These are phyloP conservation scores for Eristalinus sepulchralis DNA, from an alignment of 2,888 invertebrate species.

Conservation along the genomic window DNA sequence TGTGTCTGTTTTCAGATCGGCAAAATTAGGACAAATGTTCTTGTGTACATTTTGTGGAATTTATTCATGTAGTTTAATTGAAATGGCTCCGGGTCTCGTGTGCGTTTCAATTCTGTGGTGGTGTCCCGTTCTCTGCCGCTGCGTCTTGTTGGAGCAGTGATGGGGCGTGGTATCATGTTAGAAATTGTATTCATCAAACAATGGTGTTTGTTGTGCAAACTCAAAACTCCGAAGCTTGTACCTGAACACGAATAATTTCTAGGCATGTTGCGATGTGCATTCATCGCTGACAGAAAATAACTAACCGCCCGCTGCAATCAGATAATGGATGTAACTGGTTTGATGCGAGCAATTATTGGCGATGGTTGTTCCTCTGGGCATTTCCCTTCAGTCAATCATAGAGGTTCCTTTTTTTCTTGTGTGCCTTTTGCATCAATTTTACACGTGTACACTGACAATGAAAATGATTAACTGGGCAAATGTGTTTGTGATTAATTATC, in stretches of 20 bases:
- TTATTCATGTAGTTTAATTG: slow-evolving; percentile 44
- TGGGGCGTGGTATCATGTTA: neutral
- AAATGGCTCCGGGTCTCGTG: slow-evolving; percentile 14
- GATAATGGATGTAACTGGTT: neutral
- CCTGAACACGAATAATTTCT: neutral
- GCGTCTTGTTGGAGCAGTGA: neutral
- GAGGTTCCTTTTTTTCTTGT: neutral
- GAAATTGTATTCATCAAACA: neutral
- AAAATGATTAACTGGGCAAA: no score
- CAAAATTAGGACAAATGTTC: slow-evolving; percentile 43
- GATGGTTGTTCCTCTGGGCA: neutral
- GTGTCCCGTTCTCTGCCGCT: neutral
- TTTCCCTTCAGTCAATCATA: neutral
- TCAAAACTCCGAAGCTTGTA: neutral
- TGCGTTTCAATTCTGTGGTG: slow-evolving; percentile 1
- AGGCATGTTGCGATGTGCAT: neutral
- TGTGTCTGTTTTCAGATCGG: neutral
- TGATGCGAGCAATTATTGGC: neutral
- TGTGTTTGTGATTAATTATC: no score
- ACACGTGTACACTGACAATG: no score
- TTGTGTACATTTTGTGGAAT: slow-evolving; percentile 13
- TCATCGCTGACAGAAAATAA: neutral
- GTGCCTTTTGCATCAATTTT: no score
- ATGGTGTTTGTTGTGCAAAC: neutral
- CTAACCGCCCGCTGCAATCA: neutral